phyloP scores from a whole-genome alignment of 2,113 vertebrate genomes.

The Cololabis saira region DNA sequence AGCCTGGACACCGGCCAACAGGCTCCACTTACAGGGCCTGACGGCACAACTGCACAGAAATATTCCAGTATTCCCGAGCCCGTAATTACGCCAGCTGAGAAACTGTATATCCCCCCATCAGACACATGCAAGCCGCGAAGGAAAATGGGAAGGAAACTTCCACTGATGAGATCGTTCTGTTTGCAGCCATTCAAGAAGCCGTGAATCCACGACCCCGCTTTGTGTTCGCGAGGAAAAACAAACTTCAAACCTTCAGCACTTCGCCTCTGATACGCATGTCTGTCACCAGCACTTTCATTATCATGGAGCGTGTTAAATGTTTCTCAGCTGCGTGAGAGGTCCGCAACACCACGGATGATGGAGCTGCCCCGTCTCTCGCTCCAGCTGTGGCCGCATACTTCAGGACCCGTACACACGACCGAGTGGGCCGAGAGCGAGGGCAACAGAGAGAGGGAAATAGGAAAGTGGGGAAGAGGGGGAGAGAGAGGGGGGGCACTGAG shows the following conservation, averaged over 20 bases:
- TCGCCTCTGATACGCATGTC: conserved; percentile 73
- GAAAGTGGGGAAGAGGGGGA: background rate
- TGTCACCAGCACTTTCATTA: conserved; percentile 70
- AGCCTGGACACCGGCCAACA: conserved; percentile 45
- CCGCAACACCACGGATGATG: conserved; percentile 73
- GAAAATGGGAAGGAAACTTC: conserved; percentile 13
- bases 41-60: conserved; percentile 31
- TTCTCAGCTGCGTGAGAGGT: conserved; percentile 72
- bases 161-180: conserved; percentile 62
- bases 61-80: conserved; percentile 17
- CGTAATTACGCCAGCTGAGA: conserved; percentile 14
- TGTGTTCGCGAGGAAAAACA: conserved; percentile 66
- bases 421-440: conserved; percentile 27
- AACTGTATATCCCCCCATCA: conserved; percentile 21
- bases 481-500: conserved; percentile 45
- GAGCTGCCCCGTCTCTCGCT: conserved; percentile 58
- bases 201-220: conserved; percentile 73
- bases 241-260: conserved; percentile 72
- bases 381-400: conserved; percentile 72
- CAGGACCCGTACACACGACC: conserved; percentile 50
- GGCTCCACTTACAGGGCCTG: conserved; percentile 49
- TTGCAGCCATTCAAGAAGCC: conserved; percentile 52
- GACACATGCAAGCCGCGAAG: background rate
- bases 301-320: conserved; percentile 79
- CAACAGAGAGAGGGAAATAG: background rate